A percentile compares a stretch with the other conserved stretches of the same genome.
Evolutionary conservation across 2,888 invertebrate genomes (phyloP).

Genomic region (Epistrophe eligans): DNA sequence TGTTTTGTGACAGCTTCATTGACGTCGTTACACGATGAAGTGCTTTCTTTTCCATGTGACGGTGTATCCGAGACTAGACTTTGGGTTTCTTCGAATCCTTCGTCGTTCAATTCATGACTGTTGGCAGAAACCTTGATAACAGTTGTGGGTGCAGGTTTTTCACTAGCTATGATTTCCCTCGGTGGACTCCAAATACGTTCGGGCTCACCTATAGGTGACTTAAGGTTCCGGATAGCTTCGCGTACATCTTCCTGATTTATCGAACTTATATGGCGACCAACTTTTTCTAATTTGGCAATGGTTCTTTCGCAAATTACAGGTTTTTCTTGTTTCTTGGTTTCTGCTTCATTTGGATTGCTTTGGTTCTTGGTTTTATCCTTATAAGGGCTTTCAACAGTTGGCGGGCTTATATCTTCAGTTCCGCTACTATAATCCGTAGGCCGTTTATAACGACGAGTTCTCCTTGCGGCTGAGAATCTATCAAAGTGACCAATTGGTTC

Average conservation of each 20-base stretch:
- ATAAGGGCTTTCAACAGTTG: constrained; percentile 80
- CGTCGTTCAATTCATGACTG: constrained; percentile 90
- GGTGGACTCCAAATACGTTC: constrained; percentile 87
- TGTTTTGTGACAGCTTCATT: constrained; percentile 82
- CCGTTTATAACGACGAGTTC: constrained; percentile 92
- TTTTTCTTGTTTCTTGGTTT: constrained; percentile 84
- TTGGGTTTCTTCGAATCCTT: constrained; percentile 96
- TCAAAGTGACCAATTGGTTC: constrained; percentile 91
- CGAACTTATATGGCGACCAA: constrained; percentile 88
- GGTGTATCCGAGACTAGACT: constrained; percentile 94
- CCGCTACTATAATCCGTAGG: constrained; percentile 86
- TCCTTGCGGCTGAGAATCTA: constrained; percentile 91
- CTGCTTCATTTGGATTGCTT: constrained; percentile 43
- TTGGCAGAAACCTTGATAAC: constrained; percentile 78
- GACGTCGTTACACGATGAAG: constrained; percentile 90
- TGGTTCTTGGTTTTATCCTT: constrained; percentile 56
- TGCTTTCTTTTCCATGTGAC: constrained; percentile 89
- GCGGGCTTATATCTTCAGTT: constrained; percentile 85
- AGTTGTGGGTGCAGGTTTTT: constrained; percentile 72
- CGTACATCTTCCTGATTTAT: constrained; percentile 89
- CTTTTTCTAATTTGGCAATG: constrained; percentile 83
- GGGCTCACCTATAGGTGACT: constrained; percentile 87
- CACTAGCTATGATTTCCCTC: constrained; percentile 79
- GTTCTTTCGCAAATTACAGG: constrained; percentile 81
- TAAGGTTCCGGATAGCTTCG: constrained; percentile 88